Conservation (phyloP, 1,140 invertebrate genomes). For the Formica selysi region DNA sequence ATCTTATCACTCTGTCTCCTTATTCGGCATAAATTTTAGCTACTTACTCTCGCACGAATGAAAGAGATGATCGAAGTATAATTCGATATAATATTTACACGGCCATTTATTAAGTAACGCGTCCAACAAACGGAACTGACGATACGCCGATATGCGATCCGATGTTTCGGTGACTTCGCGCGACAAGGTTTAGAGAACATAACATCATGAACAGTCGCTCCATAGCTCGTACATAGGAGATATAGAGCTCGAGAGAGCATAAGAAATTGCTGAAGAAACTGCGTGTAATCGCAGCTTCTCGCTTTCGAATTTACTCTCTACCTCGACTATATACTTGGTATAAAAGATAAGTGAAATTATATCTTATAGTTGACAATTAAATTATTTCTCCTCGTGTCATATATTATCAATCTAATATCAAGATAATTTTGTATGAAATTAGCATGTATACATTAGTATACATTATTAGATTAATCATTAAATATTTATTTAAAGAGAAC, state of each 20-base stretch:
- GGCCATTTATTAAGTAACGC: conserved; percentile 40
- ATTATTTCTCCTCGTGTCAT: conserved; percentile 9
- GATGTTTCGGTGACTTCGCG: neutral
- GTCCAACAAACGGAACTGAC: conserved; percentile 59
- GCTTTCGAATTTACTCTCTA: neutral
- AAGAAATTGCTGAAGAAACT: too few species aligned
- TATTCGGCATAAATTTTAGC: conserved; percentile 54
- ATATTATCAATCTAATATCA: neutral
- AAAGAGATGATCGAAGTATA: conserved; percentile 61
- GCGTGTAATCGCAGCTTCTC: too few species aligned
- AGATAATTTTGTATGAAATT: conserved; percentile 6
- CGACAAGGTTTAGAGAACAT: too few species aligned
- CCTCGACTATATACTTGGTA: neutral
- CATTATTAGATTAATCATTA: neutral
- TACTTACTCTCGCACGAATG: conserved; percentile 60
- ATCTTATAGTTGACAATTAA: neutral
- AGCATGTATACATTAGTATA: neutral
- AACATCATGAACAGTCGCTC: too few species aligned
- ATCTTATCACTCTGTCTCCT: conserved; percentile 46
- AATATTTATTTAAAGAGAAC: conserved; percentile 5
- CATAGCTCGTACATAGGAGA: too few species aligned
- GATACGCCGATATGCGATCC: conserved; percentile 59
- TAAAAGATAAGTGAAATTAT: conserved; percentile 1
- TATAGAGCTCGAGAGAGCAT: too few species aligned
- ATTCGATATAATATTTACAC: conserved; percentile 73